Conservation (phyloP, 2,888 invertebrate genomes). For the Tyria jacobaeae region DNA sequence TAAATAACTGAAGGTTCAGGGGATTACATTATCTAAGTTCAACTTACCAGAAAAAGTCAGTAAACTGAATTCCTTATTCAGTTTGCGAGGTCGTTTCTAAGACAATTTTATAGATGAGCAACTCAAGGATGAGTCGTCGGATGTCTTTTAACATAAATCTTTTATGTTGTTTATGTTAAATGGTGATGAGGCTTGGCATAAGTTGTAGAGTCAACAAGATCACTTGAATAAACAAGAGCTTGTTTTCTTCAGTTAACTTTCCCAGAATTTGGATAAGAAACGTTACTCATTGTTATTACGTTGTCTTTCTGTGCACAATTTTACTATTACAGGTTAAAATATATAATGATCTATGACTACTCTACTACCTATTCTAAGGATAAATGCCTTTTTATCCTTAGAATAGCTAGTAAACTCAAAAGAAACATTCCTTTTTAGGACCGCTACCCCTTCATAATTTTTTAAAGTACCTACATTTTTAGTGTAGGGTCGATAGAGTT, state of each 20-base stretch:
- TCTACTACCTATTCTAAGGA: too few relatives aligned
- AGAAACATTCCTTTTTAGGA: too few relatives aligned
- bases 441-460: too few relatives aligned
- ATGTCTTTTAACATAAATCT: not conserved
- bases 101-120: not conserved
- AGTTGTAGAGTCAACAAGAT: slow-evolving; percentile 13
- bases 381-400: too few relatives aligned
- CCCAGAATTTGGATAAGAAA: slow-evolving; percentile 1
- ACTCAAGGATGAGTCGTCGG: not conserved
- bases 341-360: not conserved
- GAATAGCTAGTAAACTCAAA: too few relatives aligned
- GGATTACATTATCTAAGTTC: not conserved
- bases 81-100: not conserved
- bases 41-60: not conserved
- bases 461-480: too few relatives aligned
- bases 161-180: slow-evolving; percentile 2
- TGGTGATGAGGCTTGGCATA: slow-evolving; percentile 1
- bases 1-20: too few relatives aligned
- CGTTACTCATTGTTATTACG: not conserved
- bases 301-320: not conserved
- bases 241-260: slow-evolving; percentile 7
- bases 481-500: too few relatives aligned
- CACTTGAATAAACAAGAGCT: slow-evolving; percentile 10
- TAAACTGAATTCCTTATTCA: not conserved
- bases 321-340: not conserved